Percentiles rank a stretch among this genome's conserved stretches.
Conservation (phyloP, 2,888 invertebrate species). For the Ophion ventricosus region DNA sequence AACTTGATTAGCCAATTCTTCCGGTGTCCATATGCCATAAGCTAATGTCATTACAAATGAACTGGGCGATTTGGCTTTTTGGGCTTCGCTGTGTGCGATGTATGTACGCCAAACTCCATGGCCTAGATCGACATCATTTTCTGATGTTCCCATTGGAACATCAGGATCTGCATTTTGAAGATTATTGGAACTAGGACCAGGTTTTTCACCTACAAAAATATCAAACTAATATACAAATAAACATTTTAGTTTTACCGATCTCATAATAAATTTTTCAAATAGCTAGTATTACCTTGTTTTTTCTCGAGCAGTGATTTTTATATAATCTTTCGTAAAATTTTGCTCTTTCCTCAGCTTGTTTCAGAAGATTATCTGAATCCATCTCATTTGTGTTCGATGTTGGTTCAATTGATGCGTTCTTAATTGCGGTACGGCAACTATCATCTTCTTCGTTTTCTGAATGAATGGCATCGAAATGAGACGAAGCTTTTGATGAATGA, state of each 20-base stretch:
- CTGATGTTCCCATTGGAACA: not conserved
- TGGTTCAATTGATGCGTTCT: not conserved
- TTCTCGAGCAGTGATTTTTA: not conserved
- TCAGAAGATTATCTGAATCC: constrained; percentile 1
- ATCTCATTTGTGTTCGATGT: too few species aligned
- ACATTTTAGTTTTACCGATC: not conserved
- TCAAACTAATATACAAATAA: not conserved
- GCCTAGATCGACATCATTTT: constrained; percentile 2
- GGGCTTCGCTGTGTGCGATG: constrained; percentile 2
- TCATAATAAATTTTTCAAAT: not conserved
- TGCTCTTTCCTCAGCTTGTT: not conserved
- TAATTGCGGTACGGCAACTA: not conserved
- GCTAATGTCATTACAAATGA: constrained; percentile 1
- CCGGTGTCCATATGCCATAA: not conserved
- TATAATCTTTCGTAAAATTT: not conserved
- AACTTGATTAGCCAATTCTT: not conserved
- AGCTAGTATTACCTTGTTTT: not conserved
- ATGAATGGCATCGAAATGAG: not conserved
- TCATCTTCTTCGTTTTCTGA: not conserved
- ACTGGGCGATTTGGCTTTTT: not conserved
- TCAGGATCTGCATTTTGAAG: not conserved
- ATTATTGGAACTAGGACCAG: not conserved
- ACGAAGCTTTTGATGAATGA: constrained; percentile 7
- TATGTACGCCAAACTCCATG: not conserved
- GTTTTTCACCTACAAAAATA: not conserved